These are phyloP conservation scores for Cryptus armator DNA, from an alignment of 2,888 invertebrate genomes.

Conservation along the genomic window DNA sequence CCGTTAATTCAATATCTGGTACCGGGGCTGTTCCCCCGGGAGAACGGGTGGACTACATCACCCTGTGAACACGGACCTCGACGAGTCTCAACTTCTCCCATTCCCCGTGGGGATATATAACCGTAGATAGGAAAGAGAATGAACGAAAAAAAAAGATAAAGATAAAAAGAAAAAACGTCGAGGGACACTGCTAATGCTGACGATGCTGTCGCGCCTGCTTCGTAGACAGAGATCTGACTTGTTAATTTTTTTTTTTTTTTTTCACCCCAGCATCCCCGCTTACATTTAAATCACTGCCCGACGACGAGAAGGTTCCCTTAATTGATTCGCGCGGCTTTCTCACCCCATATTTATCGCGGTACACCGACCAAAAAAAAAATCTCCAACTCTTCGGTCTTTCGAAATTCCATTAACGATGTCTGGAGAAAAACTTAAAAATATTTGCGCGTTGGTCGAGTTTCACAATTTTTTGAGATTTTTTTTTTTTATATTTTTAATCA, in stretches of 20 bases:
- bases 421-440: too few species aligned
- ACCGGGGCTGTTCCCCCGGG: conserved; percentile 26
- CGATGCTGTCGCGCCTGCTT: conserved; percentile 23
- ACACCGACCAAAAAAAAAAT: conserved; percentile 1
- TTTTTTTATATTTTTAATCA: not conserved
- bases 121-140: conserved; percentile 41
- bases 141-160: conserved; percentile 27
- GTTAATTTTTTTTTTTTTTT: conserved; percentile 78
- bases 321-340: conserved; percentile 76
- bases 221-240: conserved; percentile 81
- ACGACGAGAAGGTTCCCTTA: conserved; percentile 74
- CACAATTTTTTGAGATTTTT: not conserved
- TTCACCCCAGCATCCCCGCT: conserved; percentile 73
- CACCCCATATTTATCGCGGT: conserved; percentile 1
- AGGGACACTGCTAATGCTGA: conserved; percentile 41
- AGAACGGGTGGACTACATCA: conserved; percentile 40
- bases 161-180: conserved; percentile 40
- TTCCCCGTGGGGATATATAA: conserved; percentile 35
- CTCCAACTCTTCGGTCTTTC: not conserved
- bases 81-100: conserved; percentile 35
- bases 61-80: conserved; percentile 30
- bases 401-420: conserved; percentile 28
- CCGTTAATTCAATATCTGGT: conserved; percentile 81
- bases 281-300: conserved; percentile 79
- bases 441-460: not conserved